Percentiles rank a stretch among this genome's conserved stretches.
phyloP scores from a whole-genome alignment of 1,140 invertebrate species.

The Mamestra configurata region DNA sequence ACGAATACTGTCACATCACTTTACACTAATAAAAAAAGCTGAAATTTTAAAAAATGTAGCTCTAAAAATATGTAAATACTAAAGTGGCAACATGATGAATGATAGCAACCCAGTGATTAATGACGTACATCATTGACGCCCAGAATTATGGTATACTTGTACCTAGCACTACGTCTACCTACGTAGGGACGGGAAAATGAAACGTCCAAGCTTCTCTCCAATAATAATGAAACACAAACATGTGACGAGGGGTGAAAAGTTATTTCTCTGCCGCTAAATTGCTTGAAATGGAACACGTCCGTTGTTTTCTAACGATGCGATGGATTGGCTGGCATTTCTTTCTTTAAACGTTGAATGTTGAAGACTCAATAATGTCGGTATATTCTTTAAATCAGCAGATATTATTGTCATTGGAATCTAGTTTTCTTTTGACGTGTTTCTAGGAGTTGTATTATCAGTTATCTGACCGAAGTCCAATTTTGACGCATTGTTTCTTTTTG shows the following conservation, averaged over 20 bases:
- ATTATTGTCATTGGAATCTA: not conserved
- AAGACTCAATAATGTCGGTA: not conserved
- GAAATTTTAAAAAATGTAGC: not conserved
- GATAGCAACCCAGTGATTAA: constrained; percentile 64
- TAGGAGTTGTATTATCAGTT: no score
- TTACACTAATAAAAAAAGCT: constrained; percentile 20
- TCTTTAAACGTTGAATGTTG: not conserved
- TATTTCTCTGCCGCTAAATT: constrained; percentile 24
- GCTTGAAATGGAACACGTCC: constrained; percentile 22
- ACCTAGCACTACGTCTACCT: not conserved
- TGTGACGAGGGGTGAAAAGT: constrained; percentile 44
- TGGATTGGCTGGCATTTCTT: not conserved
- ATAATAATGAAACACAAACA: constrained; percentile 44
- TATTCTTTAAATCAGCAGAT: not conserved
- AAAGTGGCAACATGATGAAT: constrained; percentile 64
- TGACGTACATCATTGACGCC: constrained; percentile 62
- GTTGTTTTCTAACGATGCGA: not conserved
- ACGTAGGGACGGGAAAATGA: constrained; percentile 12
- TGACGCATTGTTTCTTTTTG: no score
- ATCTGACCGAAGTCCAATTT: no score
- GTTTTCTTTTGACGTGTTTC: not conserved
- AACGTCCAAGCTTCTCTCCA: constrained; percentile 16
- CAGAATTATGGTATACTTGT: constrained; percentile 53
- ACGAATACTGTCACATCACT: constrained; percentile 24
- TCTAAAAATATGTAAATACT: constrained; percentile 63